Evolutionary conservation across 2,888 invertebrate species (phyloP), one percentile per base, ranked within the genome.

Genomic region (Cactoblastis cactorum): DNA sequence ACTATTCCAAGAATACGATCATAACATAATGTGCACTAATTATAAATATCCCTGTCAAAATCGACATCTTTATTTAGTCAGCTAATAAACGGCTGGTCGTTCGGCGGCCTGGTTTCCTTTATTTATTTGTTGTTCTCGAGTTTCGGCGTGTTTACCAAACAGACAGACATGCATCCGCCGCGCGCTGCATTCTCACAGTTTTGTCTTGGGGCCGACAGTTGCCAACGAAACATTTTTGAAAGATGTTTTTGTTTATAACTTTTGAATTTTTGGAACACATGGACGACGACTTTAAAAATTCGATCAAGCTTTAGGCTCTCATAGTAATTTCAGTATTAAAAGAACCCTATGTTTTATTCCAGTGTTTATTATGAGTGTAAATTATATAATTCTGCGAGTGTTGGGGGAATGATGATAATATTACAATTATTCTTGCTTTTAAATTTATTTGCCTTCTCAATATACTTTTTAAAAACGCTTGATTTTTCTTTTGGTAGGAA

Each of bases 121-220:
- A 28, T 43, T 43, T 43, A 43, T 43, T 43, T 43, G 43, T 43
- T 43, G 28, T 43, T 28, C 37, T 37, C 17, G 17, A 28, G 43
- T 43, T 43, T 43, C 28, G 28, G 43, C 28, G 32, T 43, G 43
- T 43, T 43, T 43, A 43, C 43, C 43, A 43, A 43, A 43, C 43
- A 43, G 6, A 28, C 43, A 9, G 43, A 43, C 28, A 43, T 12
- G 17, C 43, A 43, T 43, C 43, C 43, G 43, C 43, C 17, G 37
- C 37, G 9, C 34, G 17, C 28, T 43, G 28, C 43, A 43, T 43
- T 43, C 43, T 43, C 43, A 43, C 43, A 28, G 4, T 8, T 22
- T 41, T 28, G 28, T 8, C 28, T 43, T 28, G 28, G 6, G 15
- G 1, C 12, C 12, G 15, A 11, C 14, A 15, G 37, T 37, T 37